Base-by-base conservation (phyloP, 2,888 invertebrate species). In the Lymantria monacha region DNA sequence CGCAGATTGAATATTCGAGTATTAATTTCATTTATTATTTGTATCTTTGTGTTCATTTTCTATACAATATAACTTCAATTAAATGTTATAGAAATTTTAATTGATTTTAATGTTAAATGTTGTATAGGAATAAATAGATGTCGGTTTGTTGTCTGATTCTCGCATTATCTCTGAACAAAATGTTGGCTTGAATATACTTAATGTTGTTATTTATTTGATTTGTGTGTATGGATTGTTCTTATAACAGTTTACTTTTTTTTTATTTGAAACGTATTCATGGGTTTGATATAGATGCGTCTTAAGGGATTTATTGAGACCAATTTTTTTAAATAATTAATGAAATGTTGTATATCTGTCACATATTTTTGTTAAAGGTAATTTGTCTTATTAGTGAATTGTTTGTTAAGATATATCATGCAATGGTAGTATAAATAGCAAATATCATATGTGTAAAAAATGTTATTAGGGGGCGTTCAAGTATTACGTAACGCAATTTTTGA, bases 121-220 rank as follows among this genome's bases (percentile, higher is more conserved):
- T 22, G 22, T 22, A 22, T 2, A 22, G n/a, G n/a, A 30, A 9
- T 8, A 38, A 10, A 38, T 38, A 38, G 38, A n/a, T 33, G 38
- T 12, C 12, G 1, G 22, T 50, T 45, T 15, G 44, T 58, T 53
- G 51, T 55, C 51, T 55, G 42, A 49, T 46, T 31, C 9, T 3
- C 52, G 59, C 50, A 51, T 55, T 49, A 46, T 43, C 57, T 62
- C 57, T 54, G 55, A 66, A 66, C 58, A 57, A 60, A n/a, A 56
- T 59, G 53, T 61, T 57, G 64, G 59, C 63, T 63, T 57, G 57
- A 57, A 45, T 54, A 62, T 66, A 69, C 60, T 69, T 66, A 63
- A 65, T 64, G 51, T 58, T 60, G 53, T 57, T 64, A 58, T 65
- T 65, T 59, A 65, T 63, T 67, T 55, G 54, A 41, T 68, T 61